Conservation (phyloP, 2,113 vertebrate species). For the Mirza zaza region DNA sequence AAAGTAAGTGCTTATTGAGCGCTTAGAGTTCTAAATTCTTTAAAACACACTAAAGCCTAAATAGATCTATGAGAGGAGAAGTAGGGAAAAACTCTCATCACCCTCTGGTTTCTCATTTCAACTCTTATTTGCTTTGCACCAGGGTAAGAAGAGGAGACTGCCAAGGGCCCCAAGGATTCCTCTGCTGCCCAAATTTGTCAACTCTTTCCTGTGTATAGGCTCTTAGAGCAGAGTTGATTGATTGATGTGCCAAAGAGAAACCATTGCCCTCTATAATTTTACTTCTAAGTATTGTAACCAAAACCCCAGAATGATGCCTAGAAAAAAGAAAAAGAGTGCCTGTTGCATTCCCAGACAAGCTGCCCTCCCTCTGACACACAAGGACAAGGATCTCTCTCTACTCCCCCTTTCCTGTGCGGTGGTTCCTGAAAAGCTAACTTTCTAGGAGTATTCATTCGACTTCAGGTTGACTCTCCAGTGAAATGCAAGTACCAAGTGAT, state of each 20-base stretch:
- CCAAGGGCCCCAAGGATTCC: background rate
- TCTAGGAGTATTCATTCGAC: background rate
- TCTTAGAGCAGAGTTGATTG: background rate
- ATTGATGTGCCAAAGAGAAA: background rate
- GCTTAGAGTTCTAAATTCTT: background rate
- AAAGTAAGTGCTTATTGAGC: no score
- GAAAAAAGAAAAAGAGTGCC: background rate
- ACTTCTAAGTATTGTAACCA: background rate
- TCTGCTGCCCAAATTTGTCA: background rate
- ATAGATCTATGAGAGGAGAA: background rate
- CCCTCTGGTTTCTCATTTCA: background rate
- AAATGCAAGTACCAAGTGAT: background rate
- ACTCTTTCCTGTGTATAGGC: background rate
- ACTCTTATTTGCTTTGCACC: background rate
- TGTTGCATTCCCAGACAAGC: background rate
- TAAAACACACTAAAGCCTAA: background rate
- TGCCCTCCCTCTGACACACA: background rate
- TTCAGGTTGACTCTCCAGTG: background rate
- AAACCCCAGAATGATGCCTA: background rate
- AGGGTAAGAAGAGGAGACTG: background rate
- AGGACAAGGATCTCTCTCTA: background rate
- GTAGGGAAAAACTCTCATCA: background rate
- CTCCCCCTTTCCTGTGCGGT: background rate
- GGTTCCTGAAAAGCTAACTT: background rate
- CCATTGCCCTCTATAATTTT: background rate